Base-by-base conservation (phyloP, 2,888 invertebrate species). In the Stratiomys singularior region DNA sequence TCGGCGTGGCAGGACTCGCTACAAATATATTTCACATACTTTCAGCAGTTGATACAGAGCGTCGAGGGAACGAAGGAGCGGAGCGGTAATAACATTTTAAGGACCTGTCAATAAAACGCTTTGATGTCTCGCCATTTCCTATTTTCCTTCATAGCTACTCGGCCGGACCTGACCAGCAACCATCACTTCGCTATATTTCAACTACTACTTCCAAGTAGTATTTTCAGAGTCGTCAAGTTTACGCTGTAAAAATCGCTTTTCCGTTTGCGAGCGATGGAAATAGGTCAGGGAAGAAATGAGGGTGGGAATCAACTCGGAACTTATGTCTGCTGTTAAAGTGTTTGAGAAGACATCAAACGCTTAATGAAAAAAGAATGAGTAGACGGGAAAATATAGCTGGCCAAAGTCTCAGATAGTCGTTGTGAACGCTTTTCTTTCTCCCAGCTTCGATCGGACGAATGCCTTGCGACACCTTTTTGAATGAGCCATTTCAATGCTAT, bases 71-170 rank as follows among this genome's bases (percentile, higher is more conserved):
- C 30, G 3, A 44, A 44, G 46, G 37, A 37, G 37, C 60, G 3
- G 60, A 23, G 60, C n/a, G 74, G 74, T 74, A 74, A 74, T 74
- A 74, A 74, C 58, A 60, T 23, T 74, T 74, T 74, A 74, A 74
- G 74, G 74, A 74, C 37, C 74, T 74, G 74, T 74, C 74, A 74
- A 74, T 74, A 74, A 74, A 74, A 74, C 52, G 58, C 37, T 60
- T 74, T 74, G 74, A 74, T 74, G 74, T 74, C 58, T 37, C 74
- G 23, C 74, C 60, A 74, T 72, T 72, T 72, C 69, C 46, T 69
- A 44, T 69, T 47, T 47, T 25, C 37, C 37, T 37, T 9, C 69
- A 46, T 23, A 7, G 18, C 30, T 25, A 25, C 28, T 18, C 18
- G n/a, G 44, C 9, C 37, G 37, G 28, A 18, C 28, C 37, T 66